These are phyloP conservation scores for Hydractinia symbiolongicarpus DNA, from an alignment of 30 jellyfish, hydroid and myxozoan genomes.

Conservation along the genomic window DNA sequence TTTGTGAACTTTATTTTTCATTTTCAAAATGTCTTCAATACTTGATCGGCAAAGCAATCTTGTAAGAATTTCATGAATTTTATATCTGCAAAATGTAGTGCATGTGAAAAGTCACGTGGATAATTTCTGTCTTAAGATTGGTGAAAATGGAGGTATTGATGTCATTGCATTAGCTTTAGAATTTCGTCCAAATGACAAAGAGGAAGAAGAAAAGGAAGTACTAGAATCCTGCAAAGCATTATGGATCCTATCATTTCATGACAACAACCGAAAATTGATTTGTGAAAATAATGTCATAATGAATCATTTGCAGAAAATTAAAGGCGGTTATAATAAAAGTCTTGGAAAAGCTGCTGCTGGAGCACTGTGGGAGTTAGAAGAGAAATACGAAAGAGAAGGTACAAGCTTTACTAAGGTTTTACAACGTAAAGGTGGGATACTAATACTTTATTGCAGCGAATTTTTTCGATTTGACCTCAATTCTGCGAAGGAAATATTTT, in stretches of 20 bases:
- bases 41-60: too few relatives aligned
- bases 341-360: conserved; percentile 54
- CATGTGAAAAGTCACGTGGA: too few relatives aligned
- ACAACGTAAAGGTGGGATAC: not conserved
- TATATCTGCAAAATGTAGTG: too few relatives aligned
- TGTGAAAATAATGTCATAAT: conserved; percentile 17
- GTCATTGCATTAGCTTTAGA: conserved; percentile 3
- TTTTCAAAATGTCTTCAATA: too few relatives aligned
- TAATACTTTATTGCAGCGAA: too few relatives aligned
- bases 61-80: too few relatives aligned
- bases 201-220: conserved; percentile 37
- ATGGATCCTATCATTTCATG: conserved; percentile 61
- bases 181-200: not conserved
- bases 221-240: conserved; percentile 34
- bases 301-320: conserved; percentile 21
- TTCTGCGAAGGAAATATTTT: too few relatives aligned
- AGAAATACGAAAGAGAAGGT: conserved; percentile 35
- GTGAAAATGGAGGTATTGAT: conserved; percentile 43
- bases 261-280: conserved; percentile 36
- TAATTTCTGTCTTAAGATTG: conserved; percentile 36
- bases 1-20: too few relatives aligned
- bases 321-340: conserved; percentile 5
- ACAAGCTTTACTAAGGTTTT: too few relatives aligned
- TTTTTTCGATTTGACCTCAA: too few relatives aligned
- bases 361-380: conserved; percentile 62